Conservation (phyloP, 2,797 vertebrate genomes). For the Numenius phaeopus region DNA sequence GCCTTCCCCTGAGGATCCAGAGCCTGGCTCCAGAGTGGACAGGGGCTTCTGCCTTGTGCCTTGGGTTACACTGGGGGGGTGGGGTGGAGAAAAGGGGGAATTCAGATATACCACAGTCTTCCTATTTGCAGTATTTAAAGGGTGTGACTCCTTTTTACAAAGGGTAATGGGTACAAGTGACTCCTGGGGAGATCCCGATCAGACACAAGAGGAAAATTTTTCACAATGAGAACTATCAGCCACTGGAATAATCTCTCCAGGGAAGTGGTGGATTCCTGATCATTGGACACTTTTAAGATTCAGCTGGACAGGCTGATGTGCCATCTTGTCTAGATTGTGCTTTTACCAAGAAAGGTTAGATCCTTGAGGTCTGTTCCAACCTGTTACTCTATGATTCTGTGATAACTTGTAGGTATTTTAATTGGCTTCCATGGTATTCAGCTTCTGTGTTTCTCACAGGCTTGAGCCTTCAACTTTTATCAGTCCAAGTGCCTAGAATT, state of each 20-base stretch:
- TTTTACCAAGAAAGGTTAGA: neutral
- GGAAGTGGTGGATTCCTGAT: neutral
- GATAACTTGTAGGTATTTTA: neutral
- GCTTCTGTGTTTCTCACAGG: neutral
- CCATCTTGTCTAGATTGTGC: neutral
- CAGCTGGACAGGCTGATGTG: neutral
- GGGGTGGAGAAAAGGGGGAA: neutral
- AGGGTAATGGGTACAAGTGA: neutral
- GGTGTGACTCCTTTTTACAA: neutral
- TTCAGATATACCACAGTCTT: neutral
- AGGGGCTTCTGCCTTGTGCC: neutral
- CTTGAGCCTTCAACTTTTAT: neutral
- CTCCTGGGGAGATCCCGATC: neutral
- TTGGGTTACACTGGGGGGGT: neutral
- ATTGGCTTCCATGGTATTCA: neutral
- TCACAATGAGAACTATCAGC: neutral
- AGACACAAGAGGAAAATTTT: neutral
- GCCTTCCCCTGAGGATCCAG: neutral
- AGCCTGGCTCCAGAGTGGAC: neutral
- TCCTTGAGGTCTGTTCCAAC: neutral
- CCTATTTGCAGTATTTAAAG: neutral
- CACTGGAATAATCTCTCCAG: neutral
- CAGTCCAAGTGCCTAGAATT: neutral
- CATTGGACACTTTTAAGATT: neutral
- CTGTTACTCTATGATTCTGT: neutral